A percentile compares a stretch with the other conserved stretches of the same genome.
phyloP scores from a whole-genome alignment of 2,113 vertebrate species.

The Esox niger region DNA sequence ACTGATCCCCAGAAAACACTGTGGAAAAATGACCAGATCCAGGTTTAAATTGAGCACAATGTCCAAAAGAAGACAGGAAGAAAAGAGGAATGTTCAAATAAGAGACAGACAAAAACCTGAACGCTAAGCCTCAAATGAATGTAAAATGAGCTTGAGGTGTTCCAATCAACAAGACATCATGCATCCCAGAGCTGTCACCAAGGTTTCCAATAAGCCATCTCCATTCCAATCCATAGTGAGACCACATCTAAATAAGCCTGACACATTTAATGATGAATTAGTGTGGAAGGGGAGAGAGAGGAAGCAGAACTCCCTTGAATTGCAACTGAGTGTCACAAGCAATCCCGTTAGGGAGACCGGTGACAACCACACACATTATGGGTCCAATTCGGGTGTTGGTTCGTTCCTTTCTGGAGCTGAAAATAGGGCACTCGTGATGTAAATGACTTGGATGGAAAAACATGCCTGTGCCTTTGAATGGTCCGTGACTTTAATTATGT shows the following conservation, averaged over 20 bases:
- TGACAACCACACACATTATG: constrained; percentile 19
- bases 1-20: too few species aligned
- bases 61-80: constrained; percentile 1
- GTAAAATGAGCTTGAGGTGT: background rate
- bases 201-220: constrained; percentile 28
- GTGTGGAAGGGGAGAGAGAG: background rate
- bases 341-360: constrained; percentile 10
- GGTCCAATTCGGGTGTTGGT: constrained; percentile 40
- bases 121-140: background rate
- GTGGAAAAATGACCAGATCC: too few species aligned
- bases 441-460: too few species aligned
- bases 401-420: background rate
- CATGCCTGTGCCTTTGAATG: too few species aligned
- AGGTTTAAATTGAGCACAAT: too few species aligned
- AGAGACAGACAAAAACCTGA: background rate
- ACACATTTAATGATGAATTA: constrained; percentile 47
- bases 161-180: constrained; percentile 32
- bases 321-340: constrained; percentile 44
- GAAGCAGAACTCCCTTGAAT: background rate
- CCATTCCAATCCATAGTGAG: constrained; percentile 27
- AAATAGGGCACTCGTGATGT: too few species aligned
- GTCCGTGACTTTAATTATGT: too few species aligned
- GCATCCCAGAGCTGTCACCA: constrained; percentile 42
- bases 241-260: constrained; percentile 43
- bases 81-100: background rate